Conservation (phyloP, 1,140 invertebrate genomes). For the Portunus trituberculatus region DNA sequence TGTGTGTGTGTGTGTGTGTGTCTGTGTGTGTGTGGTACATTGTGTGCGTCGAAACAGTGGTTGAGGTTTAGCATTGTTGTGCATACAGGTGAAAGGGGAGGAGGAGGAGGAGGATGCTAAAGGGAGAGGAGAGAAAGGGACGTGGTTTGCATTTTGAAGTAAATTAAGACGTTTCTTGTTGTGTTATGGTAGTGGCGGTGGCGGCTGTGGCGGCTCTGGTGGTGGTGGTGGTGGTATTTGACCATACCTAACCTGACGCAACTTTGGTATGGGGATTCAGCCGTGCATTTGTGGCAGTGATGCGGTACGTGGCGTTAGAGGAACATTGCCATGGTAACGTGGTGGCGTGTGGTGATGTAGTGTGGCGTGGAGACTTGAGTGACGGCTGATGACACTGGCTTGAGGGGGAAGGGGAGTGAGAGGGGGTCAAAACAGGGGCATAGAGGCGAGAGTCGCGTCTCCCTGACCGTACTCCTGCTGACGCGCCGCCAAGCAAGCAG, state of each 20-base stretch:
- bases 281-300: background rate
- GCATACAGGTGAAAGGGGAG: background rate
- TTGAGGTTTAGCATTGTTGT: too few species aligned
- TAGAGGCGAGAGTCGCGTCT: slow-evolving; percentile 30
- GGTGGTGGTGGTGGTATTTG: slow-evolving; percentile 5
- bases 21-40: background rate
- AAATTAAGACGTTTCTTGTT: background rate
- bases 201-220: background rate
- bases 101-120: background rate
- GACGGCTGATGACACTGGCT: background rate
- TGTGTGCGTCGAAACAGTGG: background rate
- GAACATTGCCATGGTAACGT: background rate
- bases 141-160: background rate
- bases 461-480: slow-evolving; percentile 34
- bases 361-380: background rate
- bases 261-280: background rate
- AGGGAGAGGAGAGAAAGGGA: background rate
- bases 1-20: slow-evolving; percentile 1
- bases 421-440: background rate
- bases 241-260: background rate
- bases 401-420: background rate
- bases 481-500: slow-evolving; percentile 22
- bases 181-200: background rate
- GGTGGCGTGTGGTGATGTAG: background rate
- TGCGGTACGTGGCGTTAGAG: background rate